Percentiles rank a stretch among this genome's conserved stretches.
Evolutionary conservation across 2,113 vertebrate genomes (phyloP).

Genomic region (Nestor notabilis): DNA sequence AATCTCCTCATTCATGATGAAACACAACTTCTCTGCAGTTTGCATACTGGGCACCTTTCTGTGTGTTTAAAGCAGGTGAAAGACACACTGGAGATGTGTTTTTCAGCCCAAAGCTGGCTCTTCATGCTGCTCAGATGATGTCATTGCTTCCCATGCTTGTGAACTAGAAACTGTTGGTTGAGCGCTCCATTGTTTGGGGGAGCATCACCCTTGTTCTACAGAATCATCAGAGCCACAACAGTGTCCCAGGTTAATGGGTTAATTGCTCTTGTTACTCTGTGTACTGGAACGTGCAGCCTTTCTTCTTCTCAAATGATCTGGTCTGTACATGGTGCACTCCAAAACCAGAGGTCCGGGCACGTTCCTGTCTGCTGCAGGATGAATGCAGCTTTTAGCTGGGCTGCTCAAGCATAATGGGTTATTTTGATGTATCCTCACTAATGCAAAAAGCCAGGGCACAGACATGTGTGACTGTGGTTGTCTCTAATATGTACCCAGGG

Average conservation of each 20-base stretch:
- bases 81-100: neutral
- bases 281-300: neutral
- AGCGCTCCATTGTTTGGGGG: neutral
- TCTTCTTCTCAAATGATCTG: neutral
- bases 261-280: slow-evolving; percentile 9
- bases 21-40: neutral
- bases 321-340: neutral
- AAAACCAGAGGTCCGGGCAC: neutral
- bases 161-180: neutral
- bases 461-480: neutral
- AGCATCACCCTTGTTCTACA: neutral
- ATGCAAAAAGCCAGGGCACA: neutral
- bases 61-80: neutral
- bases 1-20: neutral
- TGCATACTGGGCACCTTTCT: neutral
- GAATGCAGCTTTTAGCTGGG: neutral
- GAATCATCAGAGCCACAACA: neutral
- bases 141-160: neutral
- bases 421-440: neutral
- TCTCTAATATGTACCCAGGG: fast-evolving
- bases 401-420: neutral
- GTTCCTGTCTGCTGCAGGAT: neutral
- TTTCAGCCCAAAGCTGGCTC: neutral
- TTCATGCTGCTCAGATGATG: neutral
- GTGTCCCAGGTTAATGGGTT: neutral